Percentiles rank a stretch among this genome's conserved stretches.
Evolutionary conservation across 2,888 invertebrate genomes (phyloP).

Genomic region (Trissoscelio sp.): DNA sequence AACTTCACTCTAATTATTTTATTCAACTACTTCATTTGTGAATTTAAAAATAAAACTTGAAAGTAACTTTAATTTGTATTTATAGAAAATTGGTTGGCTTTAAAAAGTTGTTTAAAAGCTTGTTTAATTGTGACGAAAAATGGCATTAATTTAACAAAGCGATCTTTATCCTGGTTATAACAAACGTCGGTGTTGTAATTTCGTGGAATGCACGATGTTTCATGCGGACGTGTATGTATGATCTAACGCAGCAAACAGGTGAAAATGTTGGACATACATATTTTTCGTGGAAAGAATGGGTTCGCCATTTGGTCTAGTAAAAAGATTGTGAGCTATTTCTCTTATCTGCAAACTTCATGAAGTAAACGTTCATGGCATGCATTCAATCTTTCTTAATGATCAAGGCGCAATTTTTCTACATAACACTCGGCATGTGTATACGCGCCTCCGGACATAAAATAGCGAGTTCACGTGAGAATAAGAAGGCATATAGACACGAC

Average conservation of each 20-base stretch:
- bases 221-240: constrained; percentile 8
- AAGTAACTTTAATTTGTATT: no score
- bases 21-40: no score
- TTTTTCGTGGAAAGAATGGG: constrained; percentile 54
- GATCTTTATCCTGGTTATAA: background rate
- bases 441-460: constrained; percentile 52
- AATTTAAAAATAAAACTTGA: no score
- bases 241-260: constrained; percentile 33
- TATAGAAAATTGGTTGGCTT: no score
- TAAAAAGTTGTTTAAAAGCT: no score
- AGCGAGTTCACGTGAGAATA: constrained; percentile 48
- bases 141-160: background rate
- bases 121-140: background rate
- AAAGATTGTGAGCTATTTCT: constrained; percentile 61
- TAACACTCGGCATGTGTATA: constrained; percentile 43
- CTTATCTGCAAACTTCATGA: constrained; percentile 64
- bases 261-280: constrained; percentile 60
- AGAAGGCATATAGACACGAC: constrained; percentile 24
- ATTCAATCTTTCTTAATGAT: constrained; percentile 67
- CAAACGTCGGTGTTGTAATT: constrained; percentile 5
- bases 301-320: constrained; percentile 50
- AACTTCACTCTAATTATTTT: no score
- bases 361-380: constrained; percentile 61
- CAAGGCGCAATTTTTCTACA: constrained; percentile 63
- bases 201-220: constrained; percentile 10